A percentile compares a stretch with the other conserved stretches of the same genome.
Evolutionary conservation across 2,888 invertebrate genomes (phyloP).

Genomic region (Saturnia pavonia): DNA sequence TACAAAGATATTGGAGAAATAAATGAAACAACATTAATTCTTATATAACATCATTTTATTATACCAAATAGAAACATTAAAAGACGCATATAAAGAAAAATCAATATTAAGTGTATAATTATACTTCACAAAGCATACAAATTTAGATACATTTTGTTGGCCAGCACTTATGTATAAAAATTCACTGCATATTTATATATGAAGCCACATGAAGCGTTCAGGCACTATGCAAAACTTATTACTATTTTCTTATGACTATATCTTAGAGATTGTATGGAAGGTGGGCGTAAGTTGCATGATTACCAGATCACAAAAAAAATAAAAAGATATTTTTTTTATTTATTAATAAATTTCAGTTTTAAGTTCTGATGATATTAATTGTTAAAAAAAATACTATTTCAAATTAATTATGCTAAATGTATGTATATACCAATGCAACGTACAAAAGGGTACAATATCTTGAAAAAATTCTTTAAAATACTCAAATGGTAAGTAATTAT

Average conservation of each 20-base stretch:
- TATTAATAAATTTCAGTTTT: neutral
- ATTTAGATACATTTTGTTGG: slow-evolving; percentile 7
- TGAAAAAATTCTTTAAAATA: neutral
- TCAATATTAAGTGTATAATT: slow-evolving; percentile 13
- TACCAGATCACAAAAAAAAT: slow-evolving; percentile 1
- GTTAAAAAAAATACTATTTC: too few relatives aligned
- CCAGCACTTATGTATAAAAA: slow-evolving; percentile 1
- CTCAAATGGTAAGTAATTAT: too few relatives aligned
- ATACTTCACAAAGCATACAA: slow-evolving; percentile 5
- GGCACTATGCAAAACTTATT: slow-evolving; percentile 15
- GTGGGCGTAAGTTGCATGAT: slow-evolving; percentile 4
- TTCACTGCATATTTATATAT: neutral
- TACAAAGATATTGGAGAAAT: neutral
- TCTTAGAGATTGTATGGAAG: slow-evolving; percentile 12
- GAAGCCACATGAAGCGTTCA: slow-evolving; percentile 17
- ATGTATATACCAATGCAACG: too few relatives aligned
- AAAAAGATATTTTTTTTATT: neutral
- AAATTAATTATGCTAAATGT: too few relatives aligned
- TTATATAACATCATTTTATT: slow-evolving; percentile 12
- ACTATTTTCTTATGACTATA: slow-evolving; percentile 12
- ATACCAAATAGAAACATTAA: slow-evolving; percentile 14
- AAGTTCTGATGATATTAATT: neutral
- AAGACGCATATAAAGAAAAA: slow-evolving; percentile 12
- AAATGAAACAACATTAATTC: slow-evolving; percentile 10
- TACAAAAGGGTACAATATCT: neutral